Evolutionary conservation across 2,113 vertebrate species (phyloP), one percentile per base, ranked within the genome.

Genomic region (Bubalus kerabau): DNA sequence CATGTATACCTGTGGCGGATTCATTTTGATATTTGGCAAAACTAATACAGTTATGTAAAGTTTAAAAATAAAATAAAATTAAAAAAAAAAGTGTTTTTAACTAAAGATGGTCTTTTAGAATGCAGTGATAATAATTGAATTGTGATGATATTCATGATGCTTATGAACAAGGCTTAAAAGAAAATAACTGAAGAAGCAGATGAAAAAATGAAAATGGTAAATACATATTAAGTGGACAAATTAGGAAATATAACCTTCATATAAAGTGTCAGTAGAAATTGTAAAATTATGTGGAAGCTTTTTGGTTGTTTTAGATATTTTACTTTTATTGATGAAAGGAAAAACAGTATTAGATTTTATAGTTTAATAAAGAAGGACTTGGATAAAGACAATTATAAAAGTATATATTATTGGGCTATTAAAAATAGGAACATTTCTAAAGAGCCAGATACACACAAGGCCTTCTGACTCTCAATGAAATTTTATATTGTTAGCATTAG

Each of bases 181-280:
- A 97, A 95, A 98, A 97, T 97, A 94, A 83, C n/a, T 92, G 87
- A 97, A 98, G 96, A 97, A 78, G 12, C 59, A 62, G 64, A 95
- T 90, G 92, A 96, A 91, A 95, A 71, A 52, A 92, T 91, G 48
- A 26, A 97, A 96, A 96, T 96, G 84, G 59, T 84, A 87, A 95
- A 78, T 84, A 93, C 59, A 52, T 91, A 83, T 94, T 90, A 96
- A 96, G 30, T 60, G 21, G 36, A 83, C 15, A 87, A 76, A 67
- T 95, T 92, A 93, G 59, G 91, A 85, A 86, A 96, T 91, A 87
- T 71, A 94, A 95, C 94, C 0, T 0, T 71, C 67, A 59, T 85
- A 78, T 81, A 92, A 98, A 96, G 78, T 94, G 6, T 36, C 32
- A 96, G 52, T 36, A 84, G 2, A 23, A 67, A 83, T 46, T 86